These are phyloP conservation scores for Sanderia malayensis DNA, from an alignment of 30 jellyfish, hydroid and myxozoan genomes.

Conservation along the genomic window DNA sequence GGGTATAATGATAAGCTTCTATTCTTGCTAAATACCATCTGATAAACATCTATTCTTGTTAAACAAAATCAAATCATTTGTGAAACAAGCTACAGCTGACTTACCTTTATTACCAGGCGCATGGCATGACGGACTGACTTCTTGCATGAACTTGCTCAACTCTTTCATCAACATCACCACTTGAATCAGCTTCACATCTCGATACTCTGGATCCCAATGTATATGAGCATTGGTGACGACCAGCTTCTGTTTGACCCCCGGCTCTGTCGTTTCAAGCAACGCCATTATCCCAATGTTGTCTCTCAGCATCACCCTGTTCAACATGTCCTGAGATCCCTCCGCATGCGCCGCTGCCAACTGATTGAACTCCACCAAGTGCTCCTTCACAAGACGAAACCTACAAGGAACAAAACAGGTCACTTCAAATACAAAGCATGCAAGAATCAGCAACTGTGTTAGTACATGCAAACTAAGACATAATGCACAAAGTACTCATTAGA, in stretches of 20 bases:
- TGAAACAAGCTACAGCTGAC: too few species aligned
- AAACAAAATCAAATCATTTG: too few species aligned
- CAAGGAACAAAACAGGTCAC: too few species aligned
- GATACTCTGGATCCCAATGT: constrained; percentile 97
- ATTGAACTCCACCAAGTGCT: constrained; percentile 89
- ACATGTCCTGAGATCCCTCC: constrained; percentile 95
- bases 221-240: constrained; percentile 94
- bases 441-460: too few species aligned
- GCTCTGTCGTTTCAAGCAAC: constrained; percentile 73
- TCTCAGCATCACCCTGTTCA: constrained; percentile 89
- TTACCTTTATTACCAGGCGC: constrained; percentile 20
- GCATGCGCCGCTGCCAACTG: constrained; percentile 98
- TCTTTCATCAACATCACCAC: constrained; percentile 91
- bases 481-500: too few species aligned
- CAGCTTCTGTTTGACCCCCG: constrained; percentile 57
- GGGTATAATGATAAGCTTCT: too few species aligned
- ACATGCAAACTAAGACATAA: too few species aligned
- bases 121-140: constrained; percentile 40
- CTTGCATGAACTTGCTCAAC: constrained; percentile 76
- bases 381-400: constrained; percentile 80
- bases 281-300: constrained; percentile 97
- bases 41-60: too few species aligned
- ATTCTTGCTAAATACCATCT: too few species aligned
- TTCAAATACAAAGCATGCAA: too few species aligned
- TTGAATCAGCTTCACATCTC: constrained; percentile 91